Evolutionary conservation across 2,797 vertebrate species (phyloP).

Genomic region (Eulemur coronatus): DNA sequence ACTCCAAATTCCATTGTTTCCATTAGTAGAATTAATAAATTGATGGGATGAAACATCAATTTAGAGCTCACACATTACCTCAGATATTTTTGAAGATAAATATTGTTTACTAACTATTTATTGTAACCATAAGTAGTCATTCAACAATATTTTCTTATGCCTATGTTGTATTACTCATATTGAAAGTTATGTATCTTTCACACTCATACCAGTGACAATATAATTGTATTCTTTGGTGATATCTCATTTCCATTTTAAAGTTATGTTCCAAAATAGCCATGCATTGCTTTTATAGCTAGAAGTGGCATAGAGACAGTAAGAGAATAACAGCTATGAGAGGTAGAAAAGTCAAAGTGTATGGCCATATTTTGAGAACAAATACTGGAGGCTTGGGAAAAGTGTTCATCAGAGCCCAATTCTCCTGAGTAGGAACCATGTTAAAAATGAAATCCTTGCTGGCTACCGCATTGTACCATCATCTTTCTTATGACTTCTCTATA

Average conservation of each 20-base stretch:
- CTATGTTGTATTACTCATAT: not conserved
- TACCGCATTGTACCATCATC: not conserved
- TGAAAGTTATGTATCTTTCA: not conserved
- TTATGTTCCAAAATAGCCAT: not conserved
- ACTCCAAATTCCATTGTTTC: not conserved
- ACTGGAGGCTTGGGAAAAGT: not conserved
- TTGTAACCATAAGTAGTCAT: not conserved
- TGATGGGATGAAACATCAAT: not conserved
- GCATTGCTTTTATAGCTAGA: not conserved
- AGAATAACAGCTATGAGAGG: not conserved
- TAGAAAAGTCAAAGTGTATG: not conserved
- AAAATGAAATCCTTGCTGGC: not conserved
- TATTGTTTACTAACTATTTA: not conserved
- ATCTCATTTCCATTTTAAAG: not conserved
- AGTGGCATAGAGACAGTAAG: not conserved
- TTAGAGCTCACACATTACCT: not conserved
- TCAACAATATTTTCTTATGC: not conserved
- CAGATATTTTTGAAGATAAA: not conserved
- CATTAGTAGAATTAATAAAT: not conserved
- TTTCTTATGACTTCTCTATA: not conserved
- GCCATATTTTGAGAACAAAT: not conserved
- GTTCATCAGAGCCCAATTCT: not conserved
- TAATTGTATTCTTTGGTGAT: not conserved
- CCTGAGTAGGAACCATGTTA: not conserved
- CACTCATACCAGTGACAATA: not conserved